Conservation (phyloP, 1,140 invertebrate species). For the Teleogryllus occipitalis region DNA sequence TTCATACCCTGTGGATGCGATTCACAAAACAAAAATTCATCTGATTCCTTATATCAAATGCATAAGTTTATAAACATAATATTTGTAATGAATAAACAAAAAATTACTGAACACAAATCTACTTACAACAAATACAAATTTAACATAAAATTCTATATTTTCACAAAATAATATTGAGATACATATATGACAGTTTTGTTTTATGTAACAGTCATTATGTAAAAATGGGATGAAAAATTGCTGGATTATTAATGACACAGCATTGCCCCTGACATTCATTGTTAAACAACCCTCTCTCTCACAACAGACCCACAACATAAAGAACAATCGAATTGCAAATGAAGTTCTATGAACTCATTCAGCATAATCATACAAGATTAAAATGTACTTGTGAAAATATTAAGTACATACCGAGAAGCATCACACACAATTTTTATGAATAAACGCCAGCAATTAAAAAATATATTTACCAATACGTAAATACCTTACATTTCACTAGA, state of each 20-base stretch:
- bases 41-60: background rate
- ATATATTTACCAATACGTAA: too few species aligned
- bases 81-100: background rate
- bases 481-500: too few species aligned
- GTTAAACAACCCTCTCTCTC: background rate
- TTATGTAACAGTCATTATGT: background rate
- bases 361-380: background rate
- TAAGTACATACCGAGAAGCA: too few species aligned
- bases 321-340: background rate
- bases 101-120: background rate
- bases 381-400: too few species aligned
- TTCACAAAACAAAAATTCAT: background rate
- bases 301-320: background rate
- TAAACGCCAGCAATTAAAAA: too few species aligned
- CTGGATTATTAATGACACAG: background rate
- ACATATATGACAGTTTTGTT: background rate
- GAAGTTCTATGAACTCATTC: background rate
- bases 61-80: background rate
- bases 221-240: background rate
- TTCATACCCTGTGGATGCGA: background rate
- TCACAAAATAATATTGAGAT: background rate
- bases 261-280: background rate
- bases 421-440: too few species aligned
- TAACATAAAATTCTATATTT: background rate
- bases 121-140: background rate